Evolutionary conservation across 2,113 vertebrate species (phyloP), one percentile per base, ranked within the genome.

Genomic region (Sylvilagus bachmani): DNA sequence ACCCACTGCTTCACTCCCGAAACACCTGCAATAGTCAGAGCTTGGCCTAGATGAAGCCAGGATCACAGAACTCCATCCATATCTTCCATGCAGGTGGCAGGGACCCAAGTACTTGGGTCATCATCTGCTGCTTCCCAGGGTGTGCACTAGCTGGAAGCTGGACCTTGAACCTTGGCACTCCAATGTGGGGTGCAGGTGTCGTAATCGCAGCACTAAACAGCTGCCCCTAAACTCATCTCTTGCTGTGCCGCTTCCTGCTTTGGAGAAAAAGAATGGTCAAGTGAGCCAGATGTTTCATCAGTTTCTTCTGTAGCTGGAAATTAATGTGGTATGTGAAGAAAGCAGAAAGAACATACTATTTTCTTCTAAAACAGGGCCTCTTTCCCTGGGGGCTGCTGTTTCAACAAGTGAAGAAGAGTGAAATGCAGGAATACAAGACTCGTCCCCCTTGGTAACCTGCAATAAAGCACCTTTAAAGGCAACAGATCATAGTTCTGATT

Each of bases 391-490:
- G 53, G 22, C 85, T 84, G 19, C 88, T 92, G 73, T 92, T 96
- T 97, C 81, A 93, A 91, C 49, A 95, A 94, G 80, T 89, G 27
- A 31, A 96, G 86, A 94, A 95, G 67, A 91, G 94, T 91, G 88
- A 92, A 87, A 14, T 81, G 24, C 25, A 85, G 75, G 86, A 90
- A 94, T 73, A 84, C 49, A 70, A 19, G 19, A 12, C 2, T 62
- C 77, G 55, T 44, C 1, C 21, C 21, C n/a, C 64, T 90, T 55
- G 62, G 70, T 81, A 94, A 89, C 14, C 78, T 88, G 9, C 36
- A 94, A 77, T 84, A 71, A 95, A 91, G 70, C 38, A 49, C 66
- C 53, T 93, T 93, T 90, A 93, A 97, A 80, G 87, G 92, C 38
- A 93, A 86, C 66, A 94, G 90, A 93, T 90, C 71, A 44, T 86